Percentiles rank a stretch among this genome's conserved stretches.
Evolutionary conservation across 2,113 vertebrate genomes (phyloP).

Genomic region (Eulacestoma nigropectus): DNA sequence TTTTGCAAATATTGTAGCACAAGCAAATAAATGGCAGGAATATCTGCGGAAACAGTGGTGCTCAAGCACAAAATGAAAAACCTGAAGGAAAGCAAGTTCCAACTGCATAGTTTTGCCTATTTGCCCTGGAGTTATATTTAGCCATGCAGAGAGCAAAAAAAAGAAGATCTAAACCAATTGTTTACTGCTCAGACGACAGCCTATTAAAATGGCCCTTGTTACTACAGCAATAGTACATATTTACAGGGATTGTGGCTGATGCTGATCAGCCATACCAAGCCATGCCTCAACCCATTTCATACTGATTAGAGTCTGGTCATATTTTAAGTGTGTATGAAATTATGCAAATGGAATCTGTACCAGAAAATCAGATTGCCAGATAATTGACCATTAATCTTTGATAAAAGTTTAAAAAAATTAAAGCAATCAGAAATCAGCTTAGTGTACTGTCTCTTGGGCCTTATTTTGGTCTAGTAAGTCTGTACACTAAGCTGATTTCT

Average conservation of each 20-base stretch:
- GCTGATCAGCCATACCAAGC: constrained; percentile 27
- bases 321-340: constrained; percentile 64
- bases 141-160: not conserved
- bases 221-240: not conserved
- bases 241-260: constrained; percentile 29
- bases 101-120: not conserved
- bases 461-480: constrained; percentile 59
- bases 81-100: not conserved
- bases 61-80: constrained; percentile 2
- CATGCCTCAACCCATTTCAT: constrained; percentile 46
- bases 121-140: constrained; percentile 2
- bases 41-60: not conserved
- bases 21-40: not conserved
- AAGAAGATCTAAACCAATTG: not conserved
- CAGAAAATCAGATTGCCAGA: constrained; percentile 66
- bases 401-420: constrained; percentile 66
- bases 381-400: constrained; percentile 67
- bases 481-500: constrained; percentile 61
- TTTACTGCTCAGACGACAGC: constrained; percentile 2
- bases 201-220: constrained; percentile 33
- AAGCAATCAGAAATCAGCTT: constrained; percentile 64
- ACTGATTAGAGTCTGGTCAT: constrained; percentile 52
- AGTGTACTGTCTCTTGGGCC: constrained; percentile 28
- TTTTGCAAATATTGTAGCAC: not conserved
- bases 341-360: constrained; percentile 62